A percentile compares a stretch with the other conserved stretches of the same genome.
These are phyloP conservation scores for Lonchura striata DNA, from an alignment of 2,113 vertebrate species.

Conservation along the genomic window DNA sequence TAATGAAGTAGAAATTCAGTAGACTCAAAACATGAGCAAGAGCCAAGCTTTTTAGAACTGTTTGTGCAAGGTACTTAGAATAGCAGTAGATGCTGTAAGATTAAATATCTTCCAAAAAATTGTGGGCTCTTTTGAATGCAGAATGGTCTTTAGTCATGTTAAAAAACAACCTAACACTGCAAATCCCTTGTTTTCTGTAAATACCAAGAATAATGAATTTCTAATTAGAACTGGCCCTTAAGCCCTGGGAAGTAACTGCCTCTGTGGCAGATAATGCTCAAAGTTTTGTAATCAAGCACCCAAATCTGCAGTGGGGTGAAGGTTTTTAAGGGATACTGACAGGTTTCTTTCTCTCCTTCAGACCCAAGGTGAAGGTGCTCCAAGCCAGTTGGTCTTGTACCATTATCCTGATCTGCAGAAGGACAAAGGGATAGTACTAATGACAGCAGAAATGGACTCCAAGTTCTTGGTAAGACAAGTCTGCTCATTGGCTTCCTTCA, in stretches of 20 bases:
- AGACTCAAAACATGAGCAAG: background rate
- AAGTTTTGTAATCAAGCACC: background rate
- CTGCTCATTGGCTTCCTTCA: background rate
- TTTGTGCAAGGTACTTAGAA: background rate
- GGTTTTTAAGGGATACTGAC: background rate
- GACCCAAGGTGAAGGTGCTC: conserved; percentile 84
- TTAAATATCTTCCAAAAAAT: background rate
- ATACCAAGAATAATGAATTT: background rate
- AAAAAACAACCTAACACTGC: background rate
- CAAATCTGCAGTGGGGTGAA: background rate
- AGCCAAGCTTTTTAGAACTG: background rate
- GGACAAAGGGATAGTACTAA: conserved; percentile 90
- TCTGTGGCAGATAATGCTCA: background rate
- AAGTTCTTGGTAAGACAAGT: conserved; percentile 84
- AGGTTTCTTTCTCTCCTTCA: conserved; percentile 52
- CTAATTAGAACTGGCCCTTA: background rate
- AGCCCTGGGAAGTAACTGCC: background rate
- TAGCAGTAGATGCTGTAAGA: background rate
- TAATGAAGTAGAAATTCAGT: background rate
- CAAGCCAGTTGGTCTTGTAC: conserved; percentile 91
- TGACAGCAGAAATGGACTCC: conserved; percentile 92
- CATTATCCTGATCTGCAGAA: conserved; percentile 91
- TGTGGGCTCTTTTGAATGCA: background rate
- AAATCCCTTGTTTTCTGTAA: background rate
- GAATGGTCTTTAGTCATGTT: background rate